Conservation (phyloP, 2,113 vertebrate species). For the Petrocephalus zakoni region DNA sequence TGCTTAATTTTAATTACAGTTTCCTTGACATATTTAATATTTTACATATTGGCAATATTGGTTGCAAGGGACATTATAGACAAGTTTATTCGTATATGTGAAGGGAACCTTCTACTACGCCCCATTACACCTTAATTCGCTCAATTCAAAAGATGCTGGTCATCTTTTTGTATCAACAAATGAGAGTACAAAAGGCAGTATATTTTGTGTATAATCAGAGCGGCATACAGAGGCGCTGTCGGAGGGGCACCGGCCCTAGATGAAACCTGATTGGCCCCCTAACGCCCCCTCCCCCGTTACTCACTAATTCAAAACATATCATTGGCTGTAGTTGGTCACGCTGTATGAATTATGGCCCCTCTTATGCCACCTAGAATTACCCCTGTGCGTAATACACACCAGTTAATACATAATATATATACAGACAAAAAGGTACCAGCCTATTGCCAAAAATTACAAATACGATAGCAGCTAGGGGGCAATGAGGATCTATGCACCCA, state of each 20-base stretch:
- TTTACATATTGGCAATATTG: not conserved
- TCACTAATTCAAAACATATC: not conserved
- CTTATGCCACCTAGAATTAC: not conserved
- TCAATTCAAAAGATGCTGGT: not conserved
- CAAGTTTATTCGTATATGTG: not conserved
- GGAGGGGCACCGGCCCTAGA: not conserved
- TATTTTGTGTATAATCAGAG: not conserved
- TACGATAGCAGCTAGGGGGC: not conserved
- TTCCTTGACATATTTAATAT: not conserved
- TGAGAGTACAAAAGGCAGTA: not conserved
- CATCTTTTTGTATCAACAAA: not conserved
- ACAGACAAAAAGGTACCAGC: not conserved
- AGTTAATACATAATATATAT: not conserved
- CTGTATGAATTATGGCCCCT: not conserved
- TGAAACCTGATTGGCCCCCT: not conserved
- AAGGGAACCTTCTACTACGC: not conserved
- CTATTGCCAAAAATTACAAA: not conserved
- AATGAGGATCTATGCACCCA: not conserved
- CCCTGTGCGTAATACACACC: not conserved
- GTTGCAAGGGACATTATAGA: not conserved
- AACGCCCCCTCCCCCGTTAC: not conserved
- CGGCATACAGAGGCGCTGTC: not conserved
- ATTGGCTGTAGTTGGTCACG: not conserved
- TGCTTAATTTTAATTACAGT: not conserved
- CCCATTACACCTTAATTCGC: not conserved